Evolutionary conservation across 2,797 vertebrate genomes (phyloP).

Genomic region (Decapterus maruadsi): DNA sequence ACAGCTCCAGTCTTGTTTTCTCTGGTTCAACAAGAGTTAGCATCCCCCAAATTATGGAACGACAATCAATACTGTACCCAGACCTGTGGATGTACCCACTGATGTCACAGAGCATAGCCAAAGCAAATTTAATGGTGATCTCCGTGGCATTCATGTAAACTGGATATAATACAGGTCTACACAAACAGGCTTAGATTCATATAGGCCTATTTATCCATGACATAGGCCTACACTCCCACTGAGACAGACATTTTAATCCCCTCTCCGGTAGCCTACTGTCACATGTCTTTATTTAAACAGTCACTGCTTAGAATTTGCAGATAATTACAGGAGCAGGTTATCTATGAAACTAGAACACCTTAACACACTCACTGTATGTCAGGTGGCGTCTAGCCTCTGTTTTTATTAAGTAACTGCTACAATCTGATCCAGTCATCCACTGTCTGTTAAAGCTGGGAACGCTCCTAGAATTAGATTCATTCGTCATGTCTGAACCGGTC

Average conservation of each 20-base stretch:
- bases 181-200: not conserved
- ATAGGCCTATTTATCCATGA: not conserved
- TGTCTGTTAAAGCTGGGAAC: not conserved
- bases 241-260: not conserved
- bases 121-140: not conserved
- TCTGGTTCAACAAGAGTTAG: not conserved
- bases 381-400: not conserved
- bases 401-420: not conserved
- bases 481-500: conserved; percentile 1
- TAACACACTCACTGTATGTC: not conserved
- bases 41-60: not conserved
- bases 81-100: not conserved
- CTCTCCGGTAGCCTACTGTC: not conserved
- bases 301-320: not conserved
- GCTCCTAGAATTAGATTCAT: not conserved
- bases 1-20: not conserved
- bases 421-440: not conserved
- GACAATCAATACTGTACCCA: not conserved
- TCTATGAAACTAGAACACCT: not conserved
- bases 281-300: not conserved
- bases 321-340: not conserved
- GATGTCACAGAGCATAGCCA: not conserved
- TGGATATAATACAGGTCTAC: not conserved
- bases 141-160: not conserved
- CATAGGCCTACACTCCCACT: not conserved